phyloP scores from a whole-genome alignment of 2,113 vertebrate species.

The Ptyas mucosa region DNA sequence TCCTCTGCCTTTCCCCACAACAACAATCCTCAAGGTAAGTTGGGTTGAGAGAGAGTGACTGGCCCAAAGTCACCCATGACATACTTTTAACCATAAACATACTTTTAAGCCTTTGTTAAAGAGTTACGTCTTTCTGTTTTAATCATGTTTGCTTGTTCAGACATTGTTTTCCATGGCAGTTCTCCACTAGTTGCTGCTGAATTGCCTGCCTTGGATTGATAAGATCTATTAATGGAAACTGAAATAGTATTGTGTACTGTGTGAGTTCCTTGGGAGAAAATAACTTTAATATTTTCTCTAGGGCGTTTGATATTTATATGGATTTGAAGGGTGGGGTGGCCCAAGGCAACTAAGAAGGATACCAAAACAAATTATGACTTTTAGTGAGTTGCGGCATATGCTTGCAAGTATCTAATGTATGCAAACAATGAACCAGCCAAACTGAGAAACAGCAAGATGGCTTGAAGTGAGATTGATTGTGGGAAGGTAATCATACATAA shows the following conservation, averaged over 20 bases:
- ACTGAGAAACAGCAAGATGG: background rate
- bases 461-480: background rate
- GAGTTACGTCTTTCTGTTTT: background rate
- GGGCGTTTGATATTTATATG: background rate
- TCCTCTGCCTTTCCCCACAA: background rate
- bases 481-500: background rate
- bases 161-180: background rate
- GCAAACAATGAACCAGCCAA: background rate
- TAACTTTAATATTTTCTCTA: background rate
- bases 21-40: background rate
- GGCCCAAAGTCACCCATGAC: background rate
- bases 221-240: background rate
- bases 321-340: background rate
- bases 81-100: background rate
- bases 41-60: background rate
- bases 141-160: background rate
- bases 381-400: background rate
- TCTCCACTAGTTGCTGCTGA: background rate
- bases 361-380: background rate
- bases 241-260: background rate
- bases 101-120: background rate
- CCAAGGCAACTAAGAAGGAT: background rate
- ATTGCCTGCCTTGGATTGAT: background rate
- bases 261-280: background rate
- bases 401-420: background rate